These are phyloP conservation scores for Lacerta agilis DNA, from an alignment of 2,797 vertebrate species.

Conservation along the genomic window DNA sequence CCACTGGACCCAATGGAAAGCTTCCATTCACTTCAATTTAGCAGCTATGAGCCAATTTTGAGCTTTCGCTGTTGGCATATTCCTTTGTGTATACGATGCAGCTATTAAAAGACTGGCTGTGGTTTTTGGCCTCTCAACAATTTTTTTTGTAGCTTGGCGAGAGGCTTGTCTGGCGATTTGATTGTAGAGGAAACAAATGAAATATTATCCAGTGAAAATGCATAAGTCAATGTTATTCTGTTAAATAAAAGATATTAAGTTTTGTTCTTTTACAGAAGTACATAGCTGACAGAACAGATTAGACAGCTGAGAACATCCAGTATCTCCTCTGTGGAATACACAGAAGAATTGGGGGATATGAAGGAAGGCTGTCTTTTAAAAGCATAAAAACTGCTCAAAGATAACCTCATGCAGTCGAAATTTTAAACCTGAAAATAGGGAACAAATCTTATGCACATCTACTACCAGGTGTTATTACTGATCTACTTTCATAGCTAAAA, in stretches of 20 bases:
- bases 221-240: constrained; percentile 64
- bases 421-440: background rate
- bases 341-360: background rate
- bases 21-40: fast-evolving
- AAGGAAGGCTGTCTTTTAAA: background rate
- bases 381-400: background rate
- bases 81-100: constrained; percentile 54
- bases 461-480: background rate
- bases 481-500: background rate
- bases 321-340: background rate
- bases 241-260: constrained; percentile 68
- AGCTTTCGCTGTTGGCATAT: background rate
- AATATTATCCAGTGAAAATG: constrained; percentile 74
- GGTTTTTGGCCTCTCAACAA: constrained; percentile 71
- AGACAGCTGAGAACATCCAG: constrained; percentile 25
- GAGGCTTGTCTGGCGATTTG: constrained; percentile 66
- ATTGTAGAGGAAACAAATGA: constrained; percentile 73
- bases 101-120: constrained; percentile 42
- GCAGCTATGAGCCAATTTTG: background rate
- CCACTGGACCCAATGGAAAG: background rate
- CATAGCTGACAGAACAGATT: background rate
- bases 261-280: constrained; percentile 30
- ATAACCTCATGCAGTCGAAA: background rate
- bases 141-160: constrained; percentile 68
- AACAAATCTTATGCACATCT: background rate